These are phyloP conservation scores for Eupithecia insigniata DNA, from an alignment of 2,888 invertebrate species.

Conservation along the genomic window DNA sequence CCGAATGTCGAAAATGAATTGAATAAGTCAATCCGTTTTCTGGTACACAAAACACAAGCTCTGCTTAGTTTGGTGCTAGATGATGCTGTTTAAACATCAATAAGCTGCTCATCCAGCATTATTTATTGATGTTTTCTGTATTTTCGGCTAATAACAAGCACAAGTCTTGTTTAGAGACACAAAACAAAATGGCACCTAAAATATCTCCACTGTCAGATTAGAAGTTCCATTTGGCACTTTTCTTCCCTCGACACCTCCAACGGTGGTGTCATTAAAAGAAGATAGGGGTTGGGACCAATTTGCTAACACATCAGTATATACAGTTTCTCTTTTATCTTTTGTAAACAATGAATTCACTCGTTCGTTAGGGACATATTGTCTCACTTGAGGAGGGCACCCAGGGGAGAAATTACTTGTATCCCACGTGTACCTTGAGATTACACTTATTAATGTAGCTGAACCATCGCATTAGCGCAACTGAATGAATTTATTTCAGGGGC, in stretches of 20 bases:
- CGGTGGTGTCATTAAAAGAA: neutral
- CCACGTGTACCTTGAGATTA: too few species aligned
- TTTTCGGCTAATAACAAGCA: neutral
- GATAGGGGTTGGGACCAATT: neutral
- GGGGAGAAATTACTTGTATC: too few species aligned
- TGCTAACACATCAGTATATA: too few species aligned
- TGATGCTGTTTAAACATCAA: neutral
- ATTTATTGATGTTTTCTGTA: neutral
- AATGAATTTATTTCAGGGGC: too few species aligned
- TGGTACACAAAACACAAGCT: neutral
- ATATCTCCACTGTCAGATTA: conserved; percentile 6
- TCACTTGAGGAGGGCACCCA: too few species aligned
- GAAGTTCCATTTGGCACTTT: neutral
- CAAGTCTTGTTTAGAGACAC: neutral
- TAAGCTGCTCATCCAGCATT: neutral
- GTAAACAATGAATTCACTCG: too few species aligned
- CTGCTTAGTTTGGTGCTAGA: neutral
- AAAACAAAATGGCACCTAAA: neutral
- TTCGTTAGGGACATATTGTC: too few species aligned
- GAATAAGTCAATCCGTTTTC: neutral
- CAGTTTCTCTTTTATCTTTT: too few species aligned
- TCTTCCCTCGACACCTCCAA: conserved; percentile 2
- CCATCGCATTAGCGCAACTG: too few species aligned
- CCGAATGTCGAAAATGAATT: neutral
- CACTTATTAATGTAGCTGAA: too few species aligned